Evolutionary conservation across 2,888 invertebrate species (phyloP), one percentile per base, ranked within the genome.

Genomic region (Heliconius cydno): DNA sequence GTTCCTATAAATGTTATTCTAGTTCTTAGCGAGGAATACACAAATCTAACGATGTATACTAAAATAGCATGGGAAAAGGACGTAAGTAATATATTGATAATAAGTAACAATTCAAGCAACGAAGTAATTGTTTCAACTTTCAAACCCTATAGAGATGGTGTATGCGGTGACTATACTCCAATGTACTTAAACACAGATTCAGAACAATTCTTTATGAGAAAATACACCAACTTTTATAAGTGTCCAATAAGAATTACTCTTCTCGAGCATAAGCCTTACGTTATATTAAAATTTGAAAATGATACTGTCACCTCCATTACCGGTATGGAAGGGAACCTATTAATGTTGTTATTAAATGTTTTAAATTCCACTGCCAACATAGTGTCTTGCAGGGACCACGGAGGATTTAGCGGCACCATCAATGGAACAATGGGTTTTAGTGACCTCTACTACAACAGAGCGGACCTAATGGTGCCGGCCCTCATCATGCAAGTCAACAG

Each of bases 161-260:
- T 79, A 25, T 93, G 92, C 83, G 86, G 82, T 3, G 86, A 91
- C 77, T 84, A 83, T 34, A 84, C 85, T 12, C 88, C 91, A 3
- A 84, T 89, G 4, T 60, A 76, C 73, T 70, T 91, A 60, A 83
- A 85, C 7, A 12, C 66, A 25, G 80, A 85, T 10, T 73, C 38
- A 25, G 78, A 83, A 30, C 80, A 84, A 13, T 83, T 87, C 60
- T 92, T 90, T 84, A 87, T 88, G 4, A 87, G 83, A 63, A 93
- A 92, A 81, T 90, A 87, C 77, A 80, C 63, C 2, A 90, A 92
- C 82, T 92, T 91, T 77, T 81, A 90, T 66, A 84, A 86, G 60
- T 93, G 92, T 81, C 88, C 89, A 6, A 85, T 91, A 5, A 87
- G 83, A 84, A 81, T 86, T 1, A 84, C 86, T 10, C 72, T 87